These are phyloP conservation scores for Sycobia sp. DNA, from an alignment of 1,140 invertebrate genomes.

Conservation along the genomic window DNA sequence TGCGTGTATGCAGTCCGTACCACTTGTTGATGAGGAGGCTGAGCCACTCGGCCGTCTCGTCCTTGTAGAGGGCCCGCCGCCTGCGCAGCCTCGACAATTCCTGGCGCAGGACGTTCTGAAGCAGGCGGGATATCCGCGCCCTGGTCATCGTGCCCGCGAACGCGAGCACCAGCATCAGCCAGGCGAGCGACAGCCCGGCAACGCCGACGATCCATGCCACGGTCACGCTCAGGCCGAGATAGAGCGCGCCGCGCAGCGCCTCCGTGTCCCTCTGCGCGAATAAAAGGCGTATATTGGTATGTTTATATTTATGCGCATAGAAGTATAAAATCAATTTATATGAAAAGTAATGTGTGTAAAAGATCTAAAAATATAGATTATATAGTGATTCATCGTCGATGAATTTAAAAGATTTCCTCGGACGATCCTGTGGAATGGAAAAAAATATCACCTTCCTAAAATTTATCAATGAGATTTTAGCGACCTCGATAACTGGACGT, in stretches of 20 bases:
- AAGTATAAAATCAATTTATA: too few relatives aligned
- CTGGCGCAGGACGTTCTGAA: constrained; percentile 47
- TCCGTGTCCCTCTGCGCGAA: constrained; percentile 50
- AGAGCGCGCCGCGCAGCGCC: constrained; percentile 43
- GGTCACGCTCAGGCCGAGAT: constrained; percentile 43
- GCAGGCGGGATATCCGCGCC: constrained; percentile 45
- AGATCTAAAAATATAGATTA: too few relatives aligned
- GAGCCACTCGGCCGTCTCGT: constrained; percentile 65
- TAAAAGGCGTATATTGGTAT: too few relatives aligned
- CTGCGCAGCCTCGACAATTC: constrained; percentile 57
- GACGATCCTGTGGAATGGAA: too few relatives aligned
- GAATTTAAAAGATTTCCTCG: too few relatives aligned
- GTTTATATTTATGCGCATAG: too few relatives aligned
- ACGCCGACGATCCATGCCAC: constrained; percentile 53
- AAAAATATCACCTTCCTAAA: too few relatives aligned
- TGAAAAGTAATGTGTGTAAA: too few relatives aligned
- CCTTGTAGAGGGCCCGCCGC: constrained; percentile 59
- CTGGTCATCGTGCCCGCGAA: constrained; percentile 48
- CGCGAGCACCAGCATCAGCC: constrained; percentile 52
- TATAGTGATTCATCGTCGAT: too few relatives aligned
- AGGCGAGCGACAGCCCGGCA: constrained; percentile 51
- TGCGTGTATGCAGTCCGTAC: too few relatives aligned
- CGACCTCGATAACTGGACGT: too few relatives aligned
- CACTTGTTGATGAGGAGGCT: constrained; percentile 64
- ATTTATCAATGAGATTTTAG: too few relatives aligned